These are phyloP conservation scores for Zaprionus ghesquierei DNA, from an alignment of 1,140 invertebrate species.

Conservation along the genomic window DNA sequence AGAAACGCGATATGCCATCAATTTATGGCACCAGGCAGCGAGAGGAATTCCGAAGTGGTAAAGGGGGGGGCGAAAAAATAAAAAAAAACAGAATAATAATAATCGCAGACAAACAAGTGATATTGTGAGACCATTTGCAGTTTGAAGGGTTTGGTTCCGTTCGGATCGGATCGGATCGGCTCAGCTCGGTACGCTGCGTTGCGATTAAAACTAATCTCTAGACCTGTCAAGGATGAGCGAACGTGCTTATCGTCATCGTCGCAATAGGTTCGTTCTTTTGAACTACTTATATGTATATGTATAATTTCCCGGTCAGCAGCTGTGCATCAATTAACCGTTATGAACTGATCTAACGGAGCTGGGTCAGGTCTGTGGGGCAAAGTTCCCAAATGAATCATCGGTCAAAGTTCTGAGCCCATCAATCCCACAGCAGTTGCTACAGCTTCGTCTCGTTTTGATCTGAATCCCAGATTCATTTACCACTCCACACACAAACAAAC, in stretches of 20 bases:
- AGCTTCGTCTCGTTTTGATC: conserved; percentile 8
- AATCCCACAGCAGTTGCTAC: conserved; percentile 16
- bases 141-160: background rate
- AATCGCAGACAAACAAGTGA: conserved; percentile 8
- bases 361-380: background rate
- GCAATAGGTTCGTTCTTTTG: background rate
- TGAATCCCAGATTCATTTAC: background rate
- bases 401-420: background rate
- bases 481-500: background rate
- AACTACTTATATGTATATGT: too few relatives aligned
- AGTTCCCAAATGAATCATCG: conserved; percentile 2
- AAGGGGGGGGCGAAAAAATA: background rate
- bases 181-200: background rate
- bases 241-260: background rate
- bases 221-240: background rate
- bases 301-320: background rate
- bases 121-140: background rate
- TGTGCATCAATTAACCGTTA: conserved; percentile 8
- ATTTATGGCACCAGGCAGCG: conserved; percentile 6
- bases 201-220: conserved; percentile 10
- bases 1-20: conserved; percentile 22
- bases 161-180: background rate
- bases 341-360: background rate
- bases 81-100: background rate
- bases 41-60: too few relatives aligned